Base-by-base conservation (phyloP, 2,888 invertebrate genomes). In the Cryptosula pallasiana region DNA sequence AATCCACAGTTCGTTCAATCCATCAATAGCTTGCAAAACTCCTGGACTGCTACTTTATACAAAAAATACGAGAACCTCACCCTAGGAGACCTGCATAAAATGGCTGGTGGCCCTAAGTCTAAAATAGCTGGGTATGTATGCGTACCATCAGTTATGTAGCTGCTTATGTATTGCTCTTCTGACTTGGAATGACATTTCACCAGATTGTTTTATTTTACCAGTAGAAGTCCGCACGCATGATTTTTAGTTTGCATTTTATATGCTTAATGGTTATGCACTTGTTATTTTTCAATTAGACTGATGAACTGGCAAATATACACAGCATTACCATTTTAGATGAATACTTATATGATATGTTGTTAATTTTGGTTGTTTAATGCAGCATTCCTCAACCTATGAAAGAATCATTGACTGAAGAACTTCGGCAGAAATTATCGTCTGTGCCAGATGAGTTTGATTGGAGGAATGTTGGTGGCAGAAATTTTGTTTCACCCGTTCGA, bases 41-140 rank as follows among this genome's bases (percentile, higher is more conserved):
- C 79, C 23, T 87, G 87, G 87, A 80, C 72, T 35, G 87, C 87
- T 0, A 78, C 73, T 9, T 74, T 77, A 1, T 87, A 87, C 75
- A 76, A 79, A 1, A 79, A 84, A 57, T 83, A 82, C 75, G 81
- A 84, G 29, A 76, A 75, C 1, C 80, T 81, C 77, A 78, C 82
- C 0, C 73, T 82, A 16, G 79, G 78, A 45, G 82, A 85, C 23
- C 75, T 87, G 70, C 75, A 83, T 23, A 77, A 75, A 35, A 79
- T 80, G 76, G 79, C 82, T 69, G 87, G 87, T n/a, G 86, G 86
- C 72, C 73, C 74, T 16, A 76, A 78, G 16, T 81, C 80, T 9
- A 75, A 72, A 74, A 76, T 79, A 57, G 71, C 71, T 16, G 76
- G 76, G 79, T 79, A 75, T 71, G 73, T 72, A 25, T 45, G 20